These are phyloP conservation scores for Macropus fuliginosus DNA, from an alignment of 2,797 vertebrate species.

Conservation along the genomic window DNA sequence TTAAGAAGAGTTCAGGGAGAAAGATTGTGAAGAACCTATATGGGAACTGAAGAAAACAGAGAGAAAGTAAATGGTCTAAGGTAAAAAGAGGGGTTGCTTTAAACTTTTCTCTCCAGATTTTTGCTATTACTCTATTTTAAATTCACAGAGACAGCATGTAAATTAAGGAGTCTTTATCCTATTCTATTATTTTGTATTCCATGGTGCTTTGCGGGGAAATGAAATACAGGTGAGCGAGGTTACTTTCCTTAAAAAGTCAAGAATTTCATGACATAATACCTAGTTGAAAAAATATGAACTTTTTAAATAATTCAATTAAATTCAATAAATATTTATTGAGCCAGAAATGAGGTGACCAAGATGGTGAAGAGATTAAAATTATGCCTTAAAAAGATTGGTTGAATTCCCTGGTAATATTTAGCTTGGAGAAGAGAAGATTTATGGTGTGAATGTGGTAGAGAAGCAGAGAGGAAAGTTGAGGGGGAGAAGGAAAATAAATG, in stretches of 20 bases:
- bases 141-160: not conserved
- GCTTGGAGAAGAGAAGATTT: not conserved
- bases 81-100: not conserved
- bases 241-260: not conserved
- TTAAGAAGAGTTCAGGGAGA: not conserved
- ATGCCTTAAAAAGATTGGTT: not conserved
- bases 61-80: not conserved
- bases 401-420: not conserved
- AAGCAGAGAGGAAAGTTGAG: not conserved
- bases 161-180: not conserved
- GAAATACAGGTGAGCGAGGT: not conserved
- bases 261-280: not conserved
- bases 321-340: not conserved
- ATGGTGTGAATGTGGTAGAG: not conserved
- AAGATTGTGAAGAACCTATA: not conserved
- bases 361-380: not conserved
- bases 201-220: not conserved
- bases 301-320: not conserved
- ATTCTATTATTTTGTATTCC: not conserved
- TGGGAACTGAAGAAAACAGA: not conserved
- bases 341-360: not conserved
- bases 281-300: not conserved
- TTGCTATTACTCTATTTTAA: not conserved
- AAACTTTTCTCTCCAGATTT: not conserved
- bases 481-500: not conserved